phyloP scores from a whole-genome alignment of 2,888 invertebrate genomes.

The Callosobruchus maculatus region DNA sequence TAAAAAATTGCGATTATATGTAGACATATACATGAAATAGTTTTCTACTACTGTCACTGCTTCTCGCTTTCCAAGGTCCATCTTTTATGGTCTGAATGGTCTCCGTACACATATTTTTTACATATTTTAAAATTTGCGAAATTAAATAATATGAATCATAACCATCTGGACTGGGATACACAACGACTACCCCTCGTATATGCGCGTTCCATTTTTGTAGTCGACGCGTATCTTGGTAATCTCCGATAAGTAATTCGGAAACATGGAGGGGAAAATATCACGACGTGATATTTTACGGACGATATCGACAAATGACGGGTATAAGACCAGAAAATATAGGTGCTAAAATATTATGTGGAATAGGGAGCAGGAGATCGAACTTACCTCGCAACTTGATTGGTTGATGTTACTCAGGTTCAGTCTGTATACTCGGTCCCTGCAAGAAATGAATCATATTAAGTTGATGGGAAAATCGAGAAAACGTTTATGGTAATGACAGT shows the following conservation, averaged over 20 bases:
- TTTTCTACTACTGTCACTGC: no score
- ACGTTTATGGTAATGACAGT: no score
- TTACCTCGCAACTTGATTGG: constrained; percentile 79
- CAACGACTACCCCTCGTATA: no score
- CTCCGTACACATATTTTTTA: no score
- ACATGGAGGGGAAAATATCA: background rate
- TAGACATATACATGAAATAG: no score
- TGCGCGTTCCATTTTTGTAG: no score
- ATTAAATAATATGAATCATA: no score
- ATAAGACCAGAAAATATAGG: background rate
- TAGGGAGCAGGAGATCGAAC: constrained; percentile 33
- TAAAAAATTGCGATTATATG: no score
- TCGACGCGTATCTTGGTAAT: background rate
- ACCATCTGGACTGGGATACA: no score
- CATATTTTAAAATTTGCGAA: no score
- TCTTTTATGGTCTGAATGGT: no score
- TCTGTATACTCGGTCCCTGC: constrained; percentile 79
- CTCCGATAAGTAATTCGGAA: background rate
- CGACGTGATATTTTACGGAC: background rate
- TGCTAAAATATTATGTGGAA: background rate
- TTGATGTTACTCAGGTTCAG: constrained; percentile 84
- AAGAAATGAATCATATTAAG: constrained; percentile 47
- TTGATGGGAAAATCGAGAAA: constrained; percentile 10
- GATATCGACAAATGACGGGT: background rate
- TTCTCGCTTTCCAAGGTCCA: no score